Base-by-base conservation (phyloP, 2,888 invertebrate genomes). In the Notocelia uddmanniana region DNA sequence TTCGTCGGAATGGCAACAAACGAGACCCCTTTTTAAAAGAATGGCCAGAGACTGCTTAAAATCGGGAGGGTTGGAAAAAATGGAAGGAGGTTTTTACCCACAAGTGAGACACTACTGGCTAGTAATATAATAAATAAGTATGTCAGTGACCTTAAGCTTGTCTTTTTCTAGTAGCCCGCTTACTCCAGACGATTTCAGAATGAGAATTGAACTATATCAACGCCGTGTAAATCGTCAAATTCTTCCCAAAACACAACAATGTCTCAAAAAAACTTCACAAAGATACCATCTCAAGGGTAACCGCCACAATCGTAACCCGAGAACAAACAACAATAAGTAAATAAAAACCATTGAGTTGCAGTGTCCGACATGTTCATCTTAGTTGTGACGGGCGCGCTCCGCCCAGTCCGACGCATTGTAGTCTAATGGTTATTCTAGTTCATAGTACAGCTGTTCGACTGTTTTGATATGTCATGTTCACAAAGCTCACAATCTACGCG, bases 291-390 rank as follows among this genome's bases (percentile, higher is more conserved):
- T 57, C 63, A n/a, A 58, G 41, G 45, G 58, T n/a, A 58, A 15
- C 23, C 21, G 18, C 37, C 31, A 60, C 71, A 71, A 59, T 54
- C 37, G 71, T 50, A 64, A 70, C 11, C 58, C 26, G 71, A 60
- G 41, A 52, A 66, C 21, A 59, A 60, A 66, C 66, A 67, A 54
- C 54, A 71, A 71, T 67, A 60, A 64, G 31, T 67, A 60, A 54
- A 71, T 71, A 71, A 71, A 71, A 52, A 41, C 50, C 52, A 34
- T 67, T 54, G 45, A 45, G 19, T 11, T 19, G 15, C 19, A 21
- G 15, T 45, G 45, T n/a, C 45, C 45, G 37, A 13, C 41, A 8
- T n/a, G 45, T 45, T n/a, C n/a, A n/a, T 45, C 45, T n/a, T 8
- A n/a, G 31, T 5, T 15, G n/a, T 45, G 45, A 45, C 45, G 15